Evolutionary conservation across 2,113 vertebrate species (phyloP), one percentile per base, ranked within the genome.

Genomic region (Phocoena sinus): DNA sequence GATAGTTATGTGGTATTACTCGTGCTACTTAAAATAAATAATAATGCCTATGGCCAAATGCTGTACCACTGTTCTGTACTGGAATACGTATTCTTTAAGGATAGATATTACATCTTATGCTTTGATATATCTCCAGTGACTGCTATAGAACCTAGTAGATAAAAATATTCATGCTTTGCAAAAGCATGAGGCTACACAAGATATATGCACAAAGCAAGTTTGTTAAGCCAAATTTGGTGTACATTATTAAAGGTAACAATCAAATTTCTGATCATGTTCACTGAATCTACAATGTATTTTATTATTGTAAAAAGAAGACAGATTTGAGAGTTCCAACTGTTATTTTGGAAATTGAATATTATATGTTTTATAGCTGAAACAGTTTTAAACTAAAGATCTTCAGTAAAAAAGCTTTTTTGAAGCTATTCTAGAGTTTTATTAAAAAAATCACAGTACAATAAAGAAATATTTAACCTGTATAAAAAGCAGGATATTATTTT

Each of bases 401-500:
- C 53, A 62, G 21, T 89, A 44, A 77, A 92, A 77, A 26, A 23
- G 28, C 38, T 92, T 73, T 83, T 53, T 17, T 62, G 44, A 95
- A 80, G 47, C 8, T 56, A 41, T 60, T 89, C 17, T 84, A 84
- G 25, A 88, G 25, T 28, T 89, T 79, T 67, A 71, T 73, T 1
- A 12, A 77, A 86, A 89, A 94, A 95, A 79, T 79, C 28, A 92
- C 17, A 87, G 58, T 83, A 62, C 91, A 82, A 92, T 47, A 79
- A 58, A 85, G 26, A 93, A 93, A 79, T n/a, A 96, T 56, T 81
- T 73, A 89, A 82, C 44, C 21, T 41, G 0, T 33, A 86, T 53
- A 91, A 87, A 83, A 1, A 89, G 14, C 20, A 94, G 28, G 21
- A n/a, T 58, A 60, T 68, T 71, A 79, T 89, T 89, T 60, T 88